These are phyloP conservation scores for Sycophila sp. DNA, from an alignment of 1,140 invertebrate species.

Conservation along the genomic window DNA sequence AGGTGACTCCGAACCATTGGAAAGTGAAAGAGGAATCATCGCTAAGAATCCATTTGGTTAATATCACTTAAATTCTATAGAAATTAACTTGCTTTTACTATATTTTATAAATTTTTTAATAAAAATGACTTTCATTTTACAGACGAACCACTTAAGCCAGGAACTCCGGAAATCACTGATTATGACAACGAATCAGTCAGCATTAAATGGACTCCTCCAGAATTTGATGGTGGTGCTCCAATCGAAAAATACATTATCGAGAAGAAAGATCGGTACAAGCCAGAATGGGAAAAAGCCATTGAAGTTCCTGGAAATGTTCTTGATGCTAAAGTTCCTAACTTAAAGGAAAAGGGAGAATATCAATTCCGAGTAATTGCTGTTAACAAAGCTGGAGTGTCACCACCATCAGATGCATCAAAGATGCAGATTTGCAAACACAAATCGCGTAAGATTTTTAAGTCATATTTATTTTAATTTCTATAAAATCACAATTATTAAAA, in stretches of 20 bases:
- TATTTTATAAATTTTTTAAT: too few species aligned
- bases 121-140: constrained; percentile 40
- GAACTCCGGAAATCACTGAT: constrained; percentile 89
- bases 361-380: constrained; percentile 95
- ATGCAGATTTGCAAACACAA: constrained; percentile 91
- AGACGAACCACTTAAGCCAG: constrained; percentile 88
- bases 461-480: neutral
- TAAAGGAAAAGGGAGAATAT: constrained; percentile 93
- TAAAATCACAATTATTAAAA: neutral
- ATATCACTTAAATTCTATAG: too few species aligned
- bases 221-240: constrained; percentile 91
- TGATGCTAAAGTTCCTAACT: constrained; percentile 82
- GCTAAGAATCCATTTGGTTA: constrained; percentile 98
- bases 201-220: constrained; percentile 94
- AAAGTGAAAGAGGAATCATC: constrained; percentile 82
- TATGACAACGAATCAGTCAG: constrained; percentile 94
- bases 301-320: constrained; percentile 84
- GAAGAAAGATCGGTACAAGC: constrained; percentile 88
- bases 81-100: too few species aligned
- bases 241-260: constrained; percentile 98
- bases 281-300: constrained; percentile 81
- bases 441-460: constrained; percentile 74
- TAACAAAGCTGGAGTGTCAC: constrained; percentile 94
- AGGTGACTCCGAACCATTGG: constrained; percentile 93
- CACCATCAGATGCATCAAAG: constrained; percentile 94